A percentile compares a stretch with the other conserved stretches of the same genome.
Evolutionary conservation across 2,113 vertebrate species (phyloP).

Genomic region (Odontophorus gujanensis): DNA sequence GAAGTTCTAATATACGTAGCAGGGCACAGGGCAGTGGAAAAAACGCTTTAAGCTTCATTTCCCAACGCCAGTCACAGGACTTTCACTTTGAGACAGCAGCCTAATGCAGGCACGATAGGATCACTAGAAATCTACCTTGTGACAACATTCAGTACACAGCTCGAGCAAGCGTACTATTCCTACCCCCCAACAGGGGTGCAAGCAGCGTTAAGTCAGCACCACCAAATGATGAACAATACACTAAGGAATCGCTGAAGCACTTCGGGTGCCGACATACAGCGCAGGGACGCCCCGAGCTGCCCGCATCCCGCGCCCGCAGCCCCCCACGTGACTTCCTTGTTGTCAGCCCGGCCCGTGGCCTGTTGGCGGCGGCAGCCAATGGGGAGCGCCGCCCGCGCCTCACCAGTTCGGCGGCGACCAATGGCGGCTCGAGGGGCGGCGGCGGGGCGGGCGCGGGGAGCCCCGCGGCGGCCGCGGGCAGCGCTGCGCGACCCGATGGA

Average conservation of each 20-base stretch:
- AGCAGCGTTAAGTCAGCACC: fast-evolving
- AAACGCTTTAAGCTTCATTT: background rate
- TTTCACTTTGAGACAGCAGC: background rate
- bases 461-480: no score
- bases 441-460: background rate
- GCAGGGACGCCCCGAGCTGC: no score
- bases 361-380: conserved; percentile 82
- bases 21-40: background rate
- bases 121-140: fast-evolving
- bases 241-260: fast-evolving
- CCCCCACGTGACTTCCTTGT: conserved; percentile 83
- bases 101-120: background rate
- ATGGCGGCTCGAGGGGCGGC: conserved; percentile 64
- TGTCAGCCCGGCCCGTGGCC: conserved; percentile 79
- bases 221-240: fast-evolving
- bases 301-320: no score
- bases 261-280: background rate
- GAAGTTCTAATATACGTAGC: background rate
- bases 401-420: conserved; percentile 91
- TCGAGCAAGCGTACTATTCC: background rate
- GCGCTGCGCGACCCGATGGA: no score
- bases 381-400: conserved; percentile 70
- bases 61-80: background rate
- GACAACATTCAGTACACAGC: background rate
- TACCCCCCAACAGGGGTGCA: background rate